phyloP scores from a whole-genome alignment of 2,113 vertebrate species.

The Tachycineta bicolor region DNA sequence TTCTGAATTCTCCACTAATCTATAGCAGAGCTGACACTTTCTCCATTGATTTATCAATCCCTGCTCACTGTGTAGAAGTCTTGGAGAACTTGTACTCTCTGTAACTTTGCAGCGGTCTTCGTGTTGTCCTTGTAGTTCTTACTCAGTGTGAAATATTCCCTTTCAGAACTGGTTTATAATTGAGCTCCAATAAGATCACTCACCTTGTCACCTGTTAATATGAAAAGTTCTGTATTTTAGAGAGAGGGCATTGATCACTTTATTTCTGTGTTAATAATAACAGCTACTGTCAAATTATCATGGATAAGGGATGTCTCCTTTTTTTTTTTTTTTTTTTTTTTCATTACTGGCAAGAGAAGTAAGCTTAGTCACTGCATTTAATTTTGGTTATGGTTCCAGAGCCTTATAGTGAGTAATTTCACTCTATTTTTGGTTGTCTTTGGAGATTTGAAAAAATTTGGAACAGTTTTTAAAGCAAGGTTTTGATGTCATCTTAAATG shows the following conservation, averaged over 20 bases:
- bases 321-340: not conserved
- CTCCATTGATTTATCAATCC: not conserved
- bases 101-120: not conserved
- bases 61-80: not conserved
- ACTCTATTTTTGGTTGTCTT: conserved; percentile 7
- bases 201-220: not conserved
- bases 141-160: not conserved
- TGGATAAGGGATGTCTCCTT: not conserved
- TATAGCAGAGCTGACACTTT: not conserved
- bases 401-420: not conserved
- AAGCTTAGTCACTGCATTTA: conserved; percentile 43
- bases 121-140: not conserved
- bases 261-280: conserved; percentile 33
- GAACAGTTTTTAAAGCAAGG: not conserved
- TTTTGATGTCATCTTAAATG: not conserved
- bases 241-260: not conserved
- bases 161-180: not conserved
- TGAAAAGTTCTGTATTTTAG: not conserved
- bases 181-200: not conserved
- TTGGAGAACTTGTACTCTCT: not conserved
- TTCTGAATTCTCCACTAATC: not conserved
- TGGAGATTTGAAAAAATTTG: not conserved
- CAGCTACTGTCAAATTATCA: not conserved
- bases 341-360: not conserved
- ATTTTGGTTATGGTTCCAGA: conserved; percentile 1